A percentile compares a stretch with the other conserved stretches of the same genome.
Evolutionary conservation across 2,797 vertebrate species (phyloP).

Genomic region (Nyctalus aviator): DNA sequence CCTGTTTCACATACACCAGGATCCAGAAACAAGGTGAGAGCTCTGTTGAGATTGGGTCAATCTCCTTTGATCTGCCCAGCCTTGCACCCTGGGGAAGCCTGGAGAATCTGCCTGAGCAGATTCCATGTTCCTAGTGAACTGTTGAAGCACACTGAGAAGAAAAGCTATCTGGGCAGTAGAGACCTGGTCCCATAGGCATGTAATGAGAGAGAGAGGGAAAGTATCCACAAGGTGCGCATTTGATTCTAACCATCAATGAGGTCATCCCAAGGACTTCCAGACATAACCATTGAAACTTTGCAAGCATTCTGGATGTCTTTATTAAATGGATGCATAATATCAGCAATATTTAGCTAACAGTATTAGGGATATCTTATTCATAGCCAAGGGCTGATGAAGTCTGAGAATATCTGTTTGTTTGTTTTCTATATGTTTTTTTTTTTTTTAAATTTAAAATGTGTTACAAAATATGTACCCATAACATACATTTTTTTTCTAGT

Average conservation of each 20-base stretch:
- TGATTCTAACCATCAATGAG: neutral
- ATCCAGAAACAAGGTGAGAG: neutral
- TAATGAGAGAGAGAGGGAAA: neutral
- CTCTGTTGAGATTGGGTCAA: neutral
- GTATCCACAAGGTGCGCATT: rapidly evolving
- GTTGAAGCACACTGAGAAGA: neutral
- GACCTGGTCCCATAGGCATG: too few relatives aligned
- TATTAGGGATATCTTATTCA: neutral
- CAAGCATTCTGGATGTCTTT: neutral
- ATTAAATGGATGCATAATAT: neutral
- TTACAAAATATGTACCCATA: neutral
- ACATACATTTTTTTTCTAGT: neutral
- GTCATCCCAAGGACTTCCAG: neutral
- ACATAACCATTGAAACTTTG: neutral
- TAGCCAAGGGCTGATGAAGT: neutral
- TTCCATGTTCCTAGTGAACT: neutral
- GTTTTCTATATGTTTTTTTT: neutral
- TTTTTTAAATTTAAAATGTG: neutral
- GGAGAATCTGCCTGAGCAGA: neutral
- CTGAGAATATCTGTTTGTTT: neutral
- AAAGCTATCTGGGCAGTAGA: neutral
- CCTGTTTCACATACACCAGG: neutral
- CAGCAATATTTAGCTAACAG: neutral
- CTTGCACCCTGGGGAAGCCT: neutral
- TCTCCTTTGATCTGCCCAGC: neutral